phyloP scores from a whole-genome alignment of 2,113 vertebrate genomes.

The Pristiophorus japonicus region DNA sequence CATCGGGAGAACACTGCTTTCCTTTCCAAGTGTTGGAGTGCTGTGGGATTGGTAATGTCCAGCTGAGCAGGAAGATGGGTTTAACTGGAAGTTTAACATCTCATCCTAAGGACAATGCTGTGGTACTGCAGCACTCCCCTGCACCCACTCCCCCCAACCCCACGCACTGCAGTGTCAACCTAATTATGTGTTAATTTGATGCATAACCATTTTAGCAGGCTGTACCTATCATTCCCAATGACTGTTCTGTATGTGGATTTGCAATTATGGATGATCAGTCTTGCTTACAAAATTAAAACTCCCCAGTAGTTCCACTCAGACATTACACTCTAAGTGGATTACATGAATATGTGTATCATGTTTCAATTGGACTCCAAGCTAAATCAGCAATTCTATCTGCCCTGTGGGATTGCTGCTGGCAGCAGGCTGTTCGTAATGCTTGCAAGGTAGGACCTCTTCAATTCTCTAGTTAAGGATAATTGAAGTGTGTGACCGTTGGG shows the following conservation, averaged over 20 bases:
- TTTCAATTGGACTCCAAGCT: neutral
- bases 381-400: neutral
- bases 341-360: neutral
- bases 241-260: neutral
- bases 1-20: neutral
- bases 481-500: neutral
- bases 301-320: neutral
- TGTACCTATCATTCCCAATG: neutral
- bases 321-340: neutral
- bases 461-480: neutral
- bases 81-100: too few species aligned
- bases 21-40: neutral
- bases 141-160: neutral
- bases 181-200: neutral
- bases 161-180: neutral
- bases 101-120: neutral
- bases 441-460: constrained; percentile 2
- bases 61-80: neutral
- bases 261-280: neutral
- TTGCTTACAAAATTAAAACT: neutral
- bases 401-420: neutral
- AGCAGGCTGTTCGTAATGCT: neutral
- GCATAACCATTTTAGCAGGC: neutral
- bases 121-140: neutral
- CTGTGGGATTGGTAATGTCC: neutral